Evolutionary conservation across 2,888 invertebrate genomes (phyloP).

Genomic region (Therioaphis trifolii): DNA sequence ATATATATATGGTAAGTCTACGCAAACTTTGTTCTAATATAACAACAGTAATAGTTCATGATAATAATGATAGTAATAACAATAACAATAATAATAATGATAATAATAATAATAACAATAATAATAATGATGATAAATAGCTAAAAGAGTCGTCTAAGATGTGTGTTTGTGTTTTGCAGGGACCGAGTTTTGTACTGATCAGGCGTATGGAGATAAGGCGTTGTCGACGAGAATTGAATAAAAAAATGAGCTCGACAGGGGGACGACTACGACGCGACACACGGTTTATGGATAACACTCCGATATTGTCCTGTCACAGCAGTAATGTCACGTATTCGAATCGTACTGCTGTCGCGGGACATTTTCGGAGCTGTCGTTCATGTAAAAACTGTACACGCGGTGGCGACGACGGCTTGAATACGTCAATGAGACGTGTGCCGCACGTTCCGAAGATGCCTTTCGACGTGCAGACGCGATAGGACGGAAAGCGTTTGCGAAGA

Average conservation of each 20-base stretch:
- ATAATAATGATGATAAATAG: neutral
- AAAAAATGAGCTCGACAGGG: neutral
- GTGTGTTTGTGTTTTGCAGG: neutral
- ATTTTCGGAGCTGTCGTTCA: constrained; percentile 68
- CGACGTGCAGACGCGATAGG: too few relatives aligned
- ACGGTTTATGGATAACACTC: constrained; percentile 72
- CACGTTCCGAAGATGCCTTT: neutral
- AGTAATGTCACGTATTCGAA: constrained; percentile 78
- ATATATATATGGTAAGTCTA: constrained; percentile 37
- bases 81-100: neutral
- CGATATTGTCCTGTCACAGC: constrained; percentile 99
- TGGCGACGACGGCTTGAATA: neutral
- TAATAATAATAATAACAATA: neutral
- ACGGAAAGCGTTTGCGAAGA: neutral
- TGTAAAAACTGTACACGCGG: neutral
- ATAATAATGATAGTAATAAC: neutral
- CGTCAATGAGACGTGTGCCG: neutral
- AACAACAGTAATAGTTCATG: neutral
- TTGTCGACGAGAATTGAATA: neutral
- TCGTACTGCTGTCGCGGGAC: constrained; percentile 94
- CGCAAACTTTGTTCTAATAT: constrained; percentile 32
- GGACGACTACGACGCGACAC: neutral
- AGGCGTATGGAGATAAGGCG: neutral
- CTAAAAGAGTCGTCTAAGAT: too few relatives aligned
- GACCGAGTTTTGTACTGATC: neutral